phyloP scores from a whole-genome alignment of 2,797 vertebrate genomes.

The Cynodonichthys magdalenae region DNA sequence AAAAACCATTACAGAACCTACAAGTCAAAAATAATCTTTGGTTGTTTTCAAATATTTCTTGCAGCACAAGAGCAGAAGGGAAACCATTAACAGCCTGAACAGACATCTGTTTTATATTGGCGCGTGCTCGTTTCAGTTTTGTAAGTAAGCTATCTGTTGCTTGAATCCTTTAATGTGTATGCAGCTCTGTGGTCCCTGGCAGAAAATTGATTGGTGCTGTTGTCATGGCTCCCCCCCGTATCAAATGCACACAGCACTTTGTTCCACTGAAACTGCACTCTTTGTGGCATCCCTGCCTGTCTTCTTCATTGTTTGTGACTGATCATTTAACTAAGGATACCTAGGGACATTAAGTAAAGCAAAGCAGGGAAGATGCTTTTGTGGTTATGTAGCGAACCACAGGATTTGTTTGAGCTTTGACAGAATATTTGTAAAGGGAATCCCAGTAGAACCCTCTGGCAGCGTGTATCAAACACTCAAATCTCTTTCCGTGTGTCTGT shows the following conservation, averaged over 20 bases:
- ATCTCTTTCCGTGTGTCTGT: constrained; percentile 14
- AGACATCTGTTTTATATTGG: constrained; percentile 37
- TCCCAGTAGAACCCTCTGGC: constrained; percentile 17
- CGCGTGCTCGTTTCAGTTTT: constrained; percentile 44
- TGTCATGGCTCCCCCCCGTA: constrained; percentile 26
- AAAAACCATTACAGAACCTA: constrained; percentile 24
- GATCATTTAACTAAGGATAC: constrained; percentile 43
- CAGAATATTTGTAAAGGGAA: constrained; percentile 25
- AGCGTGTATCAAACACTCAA: constrained; percentile 22
- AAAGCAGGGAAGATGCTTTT: constrained; percentile 29
- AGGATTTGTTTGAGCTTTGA: constrained; percentile 42
- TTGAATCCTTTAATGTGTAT: constrained; percentile 39
- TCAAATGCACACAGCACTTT: constrained; percentile 47
- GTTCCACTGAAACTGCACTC: constrained; percentile 44
- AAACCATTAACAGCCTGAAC: constrained; percentile 41
- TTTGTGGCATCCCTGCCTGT: constrained; percentile 29
- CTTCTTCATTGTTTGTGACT: constrained; percentile 40
- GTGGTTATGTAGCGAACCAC: constrained; percentile 37
- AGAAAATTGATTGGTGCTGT: constrained; percentile 52
- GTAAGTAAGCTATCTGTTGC: constrained; percentile 34
- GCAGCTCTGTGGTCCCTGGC: constrained; percentile 23
- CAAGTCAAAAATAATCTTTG: constrained; percentile 32
- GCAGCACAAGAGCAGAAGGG: constrained; percentile 18
- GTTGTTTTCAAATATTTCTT: constrained; percentile 17
- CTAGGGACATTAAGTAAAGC: constrained; percentile 41